Conservation (phyloP, 2,888 invertebrate genomes). For the Hybos culiciformis region DNA sequence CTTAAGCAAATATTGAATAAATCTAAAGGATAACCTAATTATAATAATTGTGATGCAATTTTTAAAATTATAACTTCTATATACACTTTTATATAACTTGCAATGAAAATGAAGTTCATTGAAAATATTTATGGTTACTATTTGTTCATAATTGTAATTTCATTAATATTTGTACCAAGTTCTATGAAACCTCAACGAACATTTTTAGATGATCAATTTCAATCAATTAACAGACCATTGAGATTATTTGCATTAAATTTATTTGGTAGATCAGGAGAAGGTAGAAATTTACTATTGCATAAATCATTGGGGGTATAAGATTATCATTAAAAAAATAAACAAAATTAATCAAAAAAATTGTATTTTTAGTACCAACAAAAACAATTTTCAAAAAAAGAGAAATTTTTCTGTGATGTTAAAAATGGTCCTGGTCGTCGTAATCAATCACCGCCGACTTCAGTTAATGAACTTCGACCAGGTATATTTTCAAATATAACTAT, state of each 20-base stretch:
- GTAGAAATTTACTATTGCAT: conserved; percentile 20
- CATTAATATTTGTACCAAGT: background rate
- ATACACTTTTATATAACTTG: background rate
- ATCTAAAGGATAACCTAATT: no score
- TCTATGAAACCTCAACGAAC: conserved; percentile 23
- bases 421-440: conserved; percentile 31
- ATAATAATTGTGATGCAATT: no score
- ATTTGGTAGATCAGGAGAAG: conserved; percentile 25
- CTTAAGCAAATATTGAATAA: no score
- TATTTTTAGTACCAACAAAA: background rate
- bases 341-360: background rate
- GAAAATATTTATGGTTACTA: no score
- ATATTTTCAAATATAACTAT: no score
- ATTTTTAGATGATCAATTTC: conserved; percentile 21
- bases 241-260: conserved; percentile 22
- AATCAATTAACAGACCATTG: conserved; percentile 20
- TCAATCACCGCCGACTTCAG: conserved; percentile 36
- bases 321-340: background rate
- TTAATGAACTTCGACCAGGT: conserved; percentile 44
- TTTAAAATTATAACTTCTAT: no score
- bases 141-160: background rate
- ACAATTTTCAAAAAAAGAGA: background rate
- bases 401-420: conserved; percentile 28
- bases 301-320: conserved; percentile 22
- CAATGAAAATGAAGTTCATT: background rate